These are phyloP conservation scores for Pachydiplax longipennis DNA, from an alignment of 2,888 invertebrate species.

Conservation along the genomic window DNA sequence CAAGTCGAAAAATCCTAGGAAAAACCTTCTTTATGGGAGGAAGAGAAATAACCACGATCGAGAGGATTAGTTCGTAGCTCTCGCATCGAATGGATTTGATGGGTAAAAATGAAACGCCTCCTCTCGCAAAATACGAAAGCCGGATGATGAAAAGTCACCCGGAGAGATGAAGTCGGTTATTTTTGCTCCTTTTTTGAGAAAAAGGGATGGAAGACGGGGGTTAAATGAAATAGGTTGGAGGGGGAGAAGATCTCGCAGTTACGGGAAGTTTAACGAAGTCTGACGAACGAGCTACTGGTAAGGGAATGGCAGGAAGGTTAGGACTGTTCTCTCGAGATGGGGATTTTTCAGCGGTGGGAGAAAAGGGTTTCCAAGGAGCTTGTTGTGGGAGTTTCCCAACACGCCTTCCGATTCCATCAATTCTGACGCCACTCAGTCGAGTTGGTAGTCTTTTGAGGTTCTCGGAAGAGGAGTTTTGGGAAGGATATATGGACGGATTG, in stretches of 20 bases:
- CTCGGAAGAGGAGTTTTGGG: not conserved
- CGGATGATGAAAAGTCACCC: not conserved
- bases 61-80: not conserved
- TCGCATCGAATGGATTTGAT: not conserved
- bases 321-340: not conserved
- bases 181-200: not conserved
- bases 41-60: not conserved
- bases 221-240: not conserved
- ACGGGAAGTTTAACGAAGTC: constrained; percentile 40
- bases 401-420: constrained; percentile 30
- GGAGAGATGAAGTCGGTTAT: not conserved
- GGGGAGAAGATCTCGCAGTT: not conserved
- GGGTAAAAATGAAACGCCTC: not conserved
- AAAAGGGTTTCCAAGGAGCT: not conserved
- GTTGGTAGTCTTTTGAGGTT: constrained; percentile 2
- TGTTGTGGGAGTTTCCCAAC: constrained; percentile 21
- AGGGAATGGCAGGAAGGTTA: not conserved
- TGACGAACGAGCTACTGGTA: constrained; percentile 12
- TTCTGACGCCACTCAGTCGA: constrained; percentile 27
- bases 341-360: not conserved
- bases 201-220: not conserved
- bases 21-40: not conserved
- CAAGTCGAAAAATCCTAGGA: not conserved
- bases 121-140: not conserved
- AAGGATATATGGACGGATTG: constrained; percentile 24